Conservation (phyloP, 1,140 invertebrate species). For the Drosophila leontia region DNA sequence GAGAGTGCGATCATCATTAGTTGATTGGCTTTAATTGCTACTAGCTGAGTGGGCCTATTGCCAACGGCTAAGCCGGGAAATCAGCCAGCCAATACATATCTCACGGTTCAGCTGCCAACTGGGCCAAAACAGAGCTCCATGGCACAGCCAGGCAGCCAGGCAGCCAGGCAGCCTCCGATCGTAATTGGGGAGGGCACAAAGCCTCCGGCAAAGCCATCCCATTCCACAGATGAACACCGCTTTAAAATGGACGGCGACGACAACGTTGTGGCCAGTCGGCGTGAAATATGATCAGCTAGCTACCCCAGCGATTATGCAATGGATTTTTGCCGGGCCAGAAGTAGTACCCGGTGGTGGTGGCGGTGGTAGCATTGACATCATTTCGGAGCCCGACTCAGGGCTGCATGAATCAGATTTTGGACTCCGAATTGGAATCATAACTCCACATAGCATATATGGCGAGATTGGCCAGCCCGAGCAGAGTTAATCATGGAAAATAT, state of each 20-base stretch:
- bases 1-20: constrained; percentile 56
- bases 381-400: constrained; percentile 55
- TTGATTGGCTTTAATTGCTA: constrained; percentile 64
- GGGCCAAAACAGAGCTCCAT: constrained; percentile 56
- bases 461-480: constrained; percentile 24
- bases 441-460: constrained; percentile 20
- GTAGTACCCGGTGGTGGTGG: constrained; percentile 8
- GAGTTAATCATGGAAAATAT: constrained; percentile 76
- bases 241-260: constrained; percentile 74
- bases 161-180: constrained; percentile 58
- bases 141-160: background rate
- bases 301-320: constrained; percentile 65
- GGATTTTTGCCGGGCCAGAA: constrained; percentile 41
- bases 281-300: constrained; percentile 74
- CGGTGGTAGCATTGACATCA: constrained; percentile 79
- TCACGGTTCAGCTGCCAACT: constrained; percentile 68
- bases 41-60: constrained; percentile 11
- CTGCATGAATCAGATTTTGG: constrained; percentile 56
- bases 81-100: constrained; percentile 66
- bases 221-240: constrained; percentile 44
- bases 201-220: constrained; percentile 9
- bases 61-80: constrained; percentile 23
- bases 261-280: constrained; percentile 59
- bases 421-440: constrained; percentile 56
- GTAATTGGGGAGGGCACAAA: constrained; percentile 73